A percentile compares a stretch with the other conserved stretches of the same genome.
These are phyloP conservation scores for Lipotes vexillifer DNA, from an alignment of 2,113 vertebrate genomes.

Conservation along the genomic window DNA sequence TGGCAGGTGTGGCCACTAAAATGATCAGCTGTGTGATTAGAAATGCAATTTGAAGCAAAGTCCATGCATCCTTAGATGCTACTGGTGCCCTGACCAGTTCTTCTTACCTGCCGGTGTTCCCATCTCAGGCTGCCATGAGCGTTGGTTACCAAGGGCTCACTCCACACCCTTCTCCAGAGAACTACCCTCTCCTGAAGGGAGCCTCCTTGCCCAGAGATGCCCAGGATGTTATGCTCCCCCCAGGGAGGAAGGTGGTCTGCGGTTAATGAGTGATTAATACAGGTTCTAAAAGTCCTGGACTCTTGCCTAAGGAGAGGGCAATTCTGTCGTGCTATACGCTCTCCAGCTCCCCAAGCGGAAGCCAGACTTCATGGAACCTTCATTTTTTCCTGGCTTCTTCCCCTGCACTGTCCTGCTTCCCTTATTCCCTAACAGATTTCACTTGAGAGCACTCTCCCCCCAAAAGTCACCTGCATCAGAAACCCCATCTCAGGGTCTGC, in stretches of 20 bases:
- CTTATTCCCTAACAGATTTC: background rate
- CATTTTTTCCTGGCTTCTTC: background rate
- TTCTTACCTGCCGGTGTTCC: background rate
- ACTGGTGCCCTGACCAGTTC: background rate
- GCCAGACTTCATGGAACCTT: background rate
- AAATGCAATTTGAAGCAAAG: background rate
- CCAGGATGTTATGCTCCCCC: background rate
- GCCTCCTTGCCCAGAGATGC: background rate
- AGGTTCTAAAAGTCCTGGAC: background rate
- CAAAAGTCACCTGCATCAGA: background rate
- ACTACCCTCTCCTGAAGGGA: background rate
- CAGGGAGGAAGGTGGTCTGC: background rate
- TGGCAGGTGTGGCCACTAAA: background rate
- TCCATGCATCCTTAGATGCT: too few relatives aligned
- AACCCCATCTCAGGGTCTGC: background rate
- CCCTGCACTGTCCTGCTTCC: background rate
- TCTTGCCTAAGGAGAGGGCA: background rate
- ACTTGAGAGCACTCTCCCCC: background rate
- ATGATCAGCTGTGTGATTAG: background rate
- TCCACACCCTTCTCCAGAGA: background rate
- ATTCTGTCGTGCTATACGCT: accelerated
- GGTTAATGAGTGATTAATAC: background rate
- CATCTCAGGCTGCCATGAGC: background rate
- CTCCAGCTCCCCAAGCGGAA: background rate
- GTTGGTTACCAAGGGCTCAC: background rate